Evolutionary conservation across 2,113 vertebrate species (phyloP), one percentile per base, ranked within the genome.

Genomic region (Heliornis fulica): DNA sequence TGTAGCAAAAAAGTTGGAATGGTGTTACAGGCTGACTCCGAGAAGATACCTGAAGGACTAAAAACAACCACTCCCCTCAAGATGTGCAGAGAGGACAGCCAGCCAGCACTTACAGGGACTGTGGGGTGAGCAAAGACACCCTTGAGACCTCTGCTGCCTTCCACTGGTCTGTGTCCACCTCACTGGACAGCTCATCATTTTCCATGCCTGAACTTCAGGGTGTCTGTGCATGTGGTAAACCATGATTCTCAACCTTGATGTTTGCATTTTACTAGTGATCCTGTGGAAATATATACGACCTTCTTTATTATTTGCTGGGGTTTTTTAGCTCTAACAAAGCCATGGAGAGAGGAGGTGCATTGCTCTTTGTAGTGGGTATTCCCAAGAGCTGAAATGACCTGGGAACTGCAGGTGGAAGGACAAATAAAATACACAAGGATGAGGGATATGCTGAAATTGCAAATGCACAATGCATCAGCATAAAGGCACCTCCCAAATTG

Each of bases 1-100:
- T 79, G 92, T 36, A 83, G 90, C 65, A 41, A 60, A 89, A 74
- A 87, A 88, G 76, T 41, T 83, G 94, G 90, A 77, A 53, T 72
- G 36, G 65, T 4, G 1, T 38, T 53, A 10, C 1, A 36, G 93
- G 72, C 36, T 18, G 11, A 38, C 54, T 61, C 38, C 57, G 14
- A 18, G 83, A 29, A n/a, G 40, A 31, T 46, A 70, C 51, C 26
- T 69, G 71, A 38, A 54, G 19, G 10, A 7, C 14, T 57, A 50
- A 59, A 43, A n/a, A 7, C 28, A 53, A 1, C 26, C 22, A 43
- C 28, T 32, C 3, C 23, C 36, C 51, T 38, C 0, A 9, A 60
- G 66, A 7, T 23, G 4, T 41, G 22, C 83, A 9, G 60, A 25
- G 40, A 15, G 32, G 48, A 19, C 45, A 3, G 10, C 32, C 1